phyloP scores from a whole-genome alignment of 1,140 invertebrate species.

The Rhopalosiphum maidis region DNA sequence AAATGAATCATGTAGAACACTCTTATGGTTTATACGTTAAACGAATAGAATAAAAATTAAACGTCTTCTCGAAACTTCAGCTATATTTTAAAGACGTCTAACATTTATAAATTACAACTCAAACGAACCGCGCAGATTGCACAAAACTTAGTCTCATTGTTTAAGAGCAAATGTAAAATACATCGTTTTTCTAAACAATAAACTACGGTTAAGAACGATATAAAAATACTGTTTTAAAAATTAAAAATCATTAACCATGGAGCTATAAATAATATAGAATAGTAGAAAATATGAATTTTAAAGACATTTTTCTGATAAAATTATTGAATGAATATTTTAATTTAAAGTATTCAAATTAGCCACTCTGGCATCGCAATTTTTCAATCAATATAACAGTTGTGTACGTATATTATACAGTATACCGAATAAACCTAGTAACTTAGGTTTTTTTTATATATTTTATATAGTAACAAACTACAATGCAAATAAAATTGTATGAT shows the following conservation, averaged over 20 bases:
- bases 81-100: background rate
- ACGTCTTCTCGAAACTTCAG: background rate
- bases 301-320: background rate
- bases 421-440: too few relatives aligned
- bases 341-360: background rate
- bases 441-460: background rate
- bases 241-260: background rate
- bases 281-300: background rate
- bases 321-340: constrained; percentile 8
- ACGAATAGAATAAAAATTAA: background rate
- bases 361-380: background rate
- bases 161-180: background rate
- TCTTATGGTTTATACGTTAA: background rate
- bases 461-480: background rate
- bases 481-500: background rate
- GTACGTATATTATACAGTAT: background rate
- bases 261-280: background rate
- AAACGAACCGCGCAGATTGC: background rate
- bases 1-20: background rate
- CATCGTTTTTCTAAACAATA: background rate
- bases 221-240: background rate
- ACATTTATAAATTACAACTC: background rate
- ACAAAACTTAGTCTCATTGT: background rate
- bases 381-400: background rate
- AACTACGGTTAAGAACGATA: background rate